Conservation (phyloP, 2,113 vertebrate genomes). For the Tragelaphus scriptus region DNA sequence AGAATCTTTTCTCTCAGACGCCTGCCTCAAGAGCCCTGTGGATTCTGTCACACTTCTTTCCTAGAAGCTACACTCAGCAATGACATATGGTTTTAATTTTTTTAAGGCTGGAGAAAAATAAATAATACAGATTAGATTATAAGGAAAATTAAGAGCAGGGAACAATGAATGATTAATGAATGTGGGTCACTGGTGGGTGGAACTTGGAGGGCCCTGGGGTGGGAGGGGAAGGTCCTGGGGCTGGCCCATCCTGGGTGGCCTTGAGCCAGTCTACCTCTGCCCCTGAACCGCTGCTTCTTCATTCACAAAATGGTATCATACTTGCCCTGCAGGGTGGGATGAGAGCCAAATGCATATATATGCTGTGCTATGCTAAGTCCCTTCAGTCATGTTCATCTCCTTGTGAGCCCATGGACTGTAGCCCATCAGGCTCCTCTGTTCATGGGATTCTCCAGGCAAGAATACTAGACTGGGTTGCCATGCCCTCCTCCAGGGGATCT, state of each 20-base stretch:
- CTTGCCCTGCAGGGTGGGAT: no score
- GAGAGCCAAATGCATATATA: neutral
- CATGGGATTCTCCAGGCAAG: neutral
- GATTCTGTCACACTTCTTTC: neutral
- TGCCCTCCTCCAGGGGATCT: neutral
- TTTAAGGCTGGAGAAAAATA: slow-evolving; percentile 24
- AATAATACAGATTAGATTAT: slow-evolving; percentile 42
- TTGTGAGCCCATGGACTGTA: neutral
- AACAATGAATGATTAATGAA: neutral
- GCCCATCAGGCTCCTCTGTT: neutral
- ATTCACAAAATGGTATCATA: neutral
- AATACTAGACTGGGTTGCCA: neutral
- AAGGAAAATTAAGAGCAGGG: neutral
- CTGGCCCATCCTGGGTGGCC: no score
- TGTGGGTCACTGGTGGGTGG: neutral
- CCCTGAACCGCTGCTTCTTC: neutral
- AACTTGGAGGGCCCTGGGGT: neutral
- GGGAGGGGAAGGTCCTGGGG: neutral
- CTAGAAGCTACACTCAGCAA: neutral
- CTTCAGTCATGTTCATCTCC: neutral
- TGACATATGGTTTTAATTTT: slow-evolving; percentile 45
- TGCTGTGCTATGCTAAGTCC: neutral
- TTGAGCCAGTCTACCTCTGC: neutral
- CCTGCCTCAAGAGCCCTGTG: neutral
- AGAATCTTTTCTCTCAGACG: neutral